These are phyloP conservation scores for Pseudomyrmex dendroicus DNA, from an alignment of 1,140 invertebrate species.

Conservation along the genomic window DNA sequence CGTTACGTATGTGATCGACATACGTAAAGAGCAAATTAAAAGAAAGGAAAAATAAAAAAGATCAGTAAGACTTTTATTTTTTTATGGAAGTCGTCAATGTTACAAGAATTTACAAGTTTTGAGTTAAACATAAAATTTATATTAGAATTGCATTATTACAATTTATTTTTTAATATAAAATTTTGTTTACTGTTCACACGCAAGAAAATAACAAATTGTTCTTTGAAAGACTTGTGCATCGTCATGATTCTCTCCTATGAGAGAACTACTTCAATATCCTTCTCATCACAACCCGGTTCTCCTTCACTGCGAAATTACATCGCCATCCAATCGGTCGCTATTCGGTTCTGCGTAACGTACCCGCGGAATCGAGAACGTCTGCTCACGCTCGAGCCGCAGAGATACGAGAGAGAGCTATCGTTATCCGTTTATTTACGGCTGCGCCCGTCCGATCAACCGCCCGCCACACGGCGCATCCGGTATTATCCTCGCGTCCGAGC, in stretches of 20 bases:
- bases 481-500: slow-evolving; percentile 62
- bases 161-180: background rate
- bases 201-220: background rate
- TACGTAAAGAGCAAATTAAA: slow-evolving; percentile 23
- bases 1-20: background rate
- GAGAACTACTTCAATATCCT: slow-evolving; percentile 12
- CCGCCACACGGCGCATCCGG: slow-evolving; percentile 60
- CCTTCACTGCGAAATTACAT: slow-evolving; percentile 58
- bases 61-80: background rate
- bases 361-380: slow-evolving; percentile 60
- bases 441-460: slow-evolving; percentile 63
- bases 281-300: background rate
- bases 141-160: background rate
- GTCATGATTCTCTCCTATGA: background rate
- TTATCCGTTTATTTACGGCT: slow-evolving; percentile 79
- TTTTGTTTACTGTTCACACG: background rate
- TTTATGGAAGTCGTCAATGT: too few species aligned
- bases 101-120: too few species aligned
- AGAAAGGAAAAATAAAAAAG: slow-evolving; percentile 19
- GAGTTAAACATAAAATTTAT: background rate
- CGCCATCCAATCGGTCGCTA: slow-evolving; percentile 62
- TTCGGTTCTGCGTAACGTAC: slow-evolving; percentile 63
- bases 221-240: background rate
- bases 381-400: slow-evolving; percentile 49
- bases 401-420: slow-evolving; percentile 74